Evolutionary conservation across 2,113 vertebrate species (phyloP), one percentile per base, ranked within the genome.

Genomic region (Malurus alboscapulatus): DNA sequence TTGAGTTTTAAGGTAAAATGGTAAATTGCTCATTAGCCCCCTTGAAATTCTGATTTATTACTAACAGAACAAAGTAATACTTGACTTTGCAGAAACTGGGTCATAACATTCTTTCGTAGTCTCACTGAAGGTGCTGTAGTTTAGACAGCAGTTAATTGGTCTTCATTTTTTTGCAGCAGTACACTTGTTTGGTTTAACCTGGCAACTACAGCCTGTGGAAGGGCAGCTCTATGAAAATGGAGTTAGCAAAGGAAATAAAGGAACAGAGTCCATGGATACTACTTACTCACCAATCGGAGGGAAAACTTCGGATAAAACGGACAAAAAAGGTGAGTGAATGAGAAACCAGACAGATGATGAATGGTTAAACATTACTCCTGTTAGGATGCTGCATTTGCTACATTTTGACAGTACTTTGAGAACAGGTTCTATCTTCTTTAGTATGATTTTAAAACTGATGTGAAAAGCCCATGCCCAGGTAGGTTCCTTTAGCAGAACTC

Each of bases 141-240:
- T 83, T 95, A 90, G 79, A 36, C 87, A 93, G 96, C 93, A 93
- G 26, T 96, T 98, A 97, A 98, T 94, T 94, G 90, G 62, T 95
- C 44, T 92, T 97, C 90, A 84, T 97, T 97, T 97, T 97, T 97
- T 97, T 97, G 96, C 97, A 99, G 99, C 98, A 97, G 99, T 99
- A 91, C 99, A 99, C 98, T 98, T 99, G 98, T 99, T 99, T 96
- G 99, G 99, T 96, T 98, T 99, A 98, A 99, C 99, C 93, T 99
- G 99, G 99, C 99, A 99, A 79, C 98, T 99, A 77, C 98, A 98
- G 93, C 98, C 99, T 69, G 98, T 98, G 62, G 99, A 99, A 97
- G 98, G 98, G 92, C 98, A 99, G 95, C 98, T 99, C 78, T 99
- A 99, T 94, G 99, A 99, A 97, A 99, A 99, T 42, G 99, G 99